Evolutionary conservation across 2,113 vertebrate genomes (phyloP).

Genomic region (Xenopus tropicalis): DNA sequence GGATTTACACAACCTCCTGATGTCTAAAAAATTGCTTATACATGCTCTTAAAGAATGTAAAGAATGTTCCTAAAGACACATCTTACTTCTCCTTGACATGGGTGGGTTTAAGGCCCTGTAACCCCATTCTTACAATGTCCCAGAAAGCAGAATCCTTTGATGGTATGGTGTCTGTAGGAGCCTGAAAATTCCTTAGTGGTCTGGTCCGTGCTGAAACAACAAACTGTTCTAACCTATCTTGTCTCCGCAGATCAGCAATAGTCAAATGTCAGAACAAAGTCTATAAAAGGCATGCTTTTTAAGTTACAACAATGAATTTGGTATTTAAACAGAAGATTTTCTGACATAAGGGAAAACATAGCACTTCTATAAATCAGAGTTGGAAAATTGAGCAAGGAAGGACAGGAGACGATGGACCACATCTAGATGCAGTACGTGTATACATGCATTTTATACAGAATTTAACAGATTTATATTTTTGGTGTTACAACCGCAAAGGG

Average conservation of each 20-base stretch:
- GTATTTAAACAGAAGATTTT: constrained; percentile 7
- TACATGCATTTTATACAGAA: no score
- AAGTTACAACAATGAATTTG: background rate
- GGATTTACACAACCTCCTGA: constrained; percentile 38
- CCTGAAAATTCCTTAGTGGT: constrained; percentile 39
- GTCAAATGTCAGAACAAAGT: constrained; percentile 8
- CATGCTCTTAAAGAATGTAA: constrained; percentile 38
- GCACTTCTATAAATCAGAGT: background rate
- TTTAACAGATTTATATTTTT: no score
- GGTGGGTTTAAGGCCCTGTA: constrained; percentile 15
- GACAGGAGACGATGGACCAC: no score
- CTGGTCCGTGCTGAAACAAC: constrained; percentile 38
- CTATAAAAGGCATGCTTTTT: constrained; percentile 3
- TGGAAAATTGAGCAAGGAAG: no score
- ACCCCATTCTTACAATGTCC: constrained; percentile 35
- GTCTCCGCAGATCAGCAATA: constrained; percentile 29
- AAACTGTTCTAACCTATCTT: constrained; percentile 42
- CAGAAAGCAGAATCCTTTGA: constrained; percentile 39
- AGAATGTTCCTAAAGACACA: constrained; percentile 40
- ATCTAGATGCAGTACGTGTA: no score
- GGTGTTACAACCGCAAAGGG: no score
- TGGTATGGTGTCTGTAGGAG: constrained; percentile 39
- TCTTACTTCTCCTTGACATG: constrained; percentile 30
- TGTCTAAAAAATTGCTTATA: constrained; percentile 39
- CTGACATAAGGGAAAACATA: constrained; percentile 6